phyloP scores from a whole-genome alignment of 2,113 vertebrate species.

The Cichladusa arquata region DNA sequence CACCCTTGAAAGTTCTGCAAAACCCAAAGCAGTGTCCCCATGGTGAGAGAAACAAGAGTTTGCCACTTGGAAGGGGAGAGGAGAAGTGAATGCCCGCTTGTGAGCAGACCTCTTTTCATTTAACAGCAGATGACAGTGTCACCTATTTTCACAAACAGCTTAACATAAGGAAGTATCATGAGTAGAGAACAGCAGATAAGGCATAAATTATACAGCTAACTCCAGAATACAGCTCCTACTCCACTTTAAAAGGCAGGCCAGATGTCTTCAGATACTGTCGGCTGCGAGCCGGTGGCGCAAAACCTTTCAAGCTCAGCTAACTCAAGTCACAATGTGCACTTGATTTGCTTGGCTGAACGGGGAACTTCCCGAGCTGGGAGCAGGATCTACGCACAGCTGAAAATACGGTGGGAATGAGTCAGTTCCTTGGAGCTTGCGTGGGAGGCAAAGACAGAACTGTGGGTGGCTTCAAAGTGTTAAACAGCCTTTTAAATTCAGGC shows the following conservation, averaged over 20 bases:
- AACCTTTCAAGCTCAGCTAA: conserved; percentile 27
- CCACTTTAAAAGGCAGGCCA: conserved; percentile 45
- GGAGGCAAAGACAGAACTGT: conserved; percentile 49
- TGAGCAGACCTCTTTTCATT: background rate
- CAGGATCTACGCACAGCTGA: conserved; percentile 26
- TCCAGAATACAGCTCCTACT: background rate
- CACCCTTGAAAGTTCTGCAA: background rate
- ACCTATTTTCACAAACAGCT: background rate
- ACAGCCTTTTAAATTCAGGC: conserved; percentile 39
- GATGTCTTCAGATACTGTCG: conserved; percentile 32
- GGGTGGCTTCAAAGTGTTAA: conserved; percentile 60
- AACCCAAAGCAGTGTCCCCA: background rate
- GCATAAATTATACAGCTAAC: background rate
- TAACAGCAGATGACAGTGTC: background rate
- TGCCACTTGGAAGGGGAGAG: background rate
- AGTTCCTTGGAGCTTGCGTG: conserved; percentile 62
- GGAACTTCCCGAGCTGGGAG: conserved; percentile 8
- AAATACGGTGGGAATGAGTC: conserved; percentile 57
- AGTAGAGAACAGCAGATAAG: background rate
- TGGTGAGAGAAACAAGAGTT: background rate
- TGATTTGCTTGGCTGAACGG: background rate
- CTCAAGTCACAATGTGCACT: background rate
- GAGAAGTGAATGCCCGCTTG: background rate
- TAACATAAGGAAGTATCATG: background rate
- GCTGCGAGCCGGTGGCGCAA: background rate